phyloP scores from a whole-genome alignment of 2,888 invertebrate genomes.

The Steinernema carpocapsae region DNA sequence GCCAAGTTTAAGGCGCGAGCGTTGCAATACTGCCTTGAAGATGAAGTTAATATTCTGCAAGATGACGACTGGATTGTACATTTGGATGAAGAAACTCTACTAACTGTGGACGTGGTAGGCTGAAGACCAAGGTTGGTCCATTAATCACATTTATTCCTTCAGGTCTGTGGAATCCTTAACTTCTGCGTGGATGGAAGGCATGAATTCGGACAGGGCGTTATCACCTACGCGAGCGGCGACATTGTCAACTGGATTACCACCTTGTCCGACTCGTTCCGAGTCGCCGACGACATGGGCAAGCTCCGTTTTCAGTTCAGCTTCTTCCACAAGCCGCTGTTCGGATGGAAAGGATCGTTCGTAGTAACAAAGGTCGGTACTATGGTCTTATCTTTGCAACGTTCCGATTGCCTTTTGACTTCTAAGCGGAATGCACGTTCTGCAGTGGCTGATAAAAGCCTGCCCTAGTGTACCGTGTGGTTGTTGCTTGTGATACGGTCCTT shows the following conservation, averaged over 20 bases:
- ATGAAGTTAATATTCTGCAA: constrained; percentile 74
- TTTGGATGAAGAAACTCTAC: constrained; percentile 90
- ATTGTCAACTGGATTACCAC: constrained; percentile 95
- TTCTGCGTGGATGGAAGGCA: constrained; percentile 92
- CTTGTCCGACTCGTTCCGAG: constrained; percentile 82
- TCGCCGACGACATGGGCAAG: constrained; percentile 97
- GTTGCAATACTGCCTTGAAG: constrained; percentile 91
- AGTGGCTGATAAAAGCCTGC: neutral
- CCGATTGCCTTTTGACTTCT: neutral
- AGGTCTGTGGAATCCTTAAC: constrained; percentile 77
- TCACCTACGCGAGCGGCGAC: constrained; percentile 86
- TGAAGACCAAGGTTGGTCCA: neutral
- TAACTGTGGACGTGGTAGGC: constrained; percentile 85
- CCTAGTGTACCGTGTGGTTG: neutral
- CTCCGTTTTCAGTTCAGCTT: constrained; percentile 86
- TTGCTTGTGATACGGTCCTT: neutral
- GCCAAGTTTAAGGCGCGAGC: constrained; percentile 93
- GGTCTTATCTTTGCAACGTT: constrained; percentile 21
- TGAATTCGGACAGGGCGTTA: constrained; percentile 85
- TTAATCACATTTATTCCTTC: constrained; percentile 14
- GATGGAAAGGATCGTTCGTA: constrained; percentile 97
- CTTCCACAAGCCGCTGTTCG: constrained; percentile 92
- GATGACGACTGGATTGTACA: constrained; percentile 91
- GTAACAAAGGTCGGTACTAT: constrained; percentile 81
- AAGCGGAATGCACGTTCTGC: too few species aligned